Evolutionary conservation across 2,797 vertebrate genomes (phyloP).

Genomic region (Serranus cabrilla): DNA sequence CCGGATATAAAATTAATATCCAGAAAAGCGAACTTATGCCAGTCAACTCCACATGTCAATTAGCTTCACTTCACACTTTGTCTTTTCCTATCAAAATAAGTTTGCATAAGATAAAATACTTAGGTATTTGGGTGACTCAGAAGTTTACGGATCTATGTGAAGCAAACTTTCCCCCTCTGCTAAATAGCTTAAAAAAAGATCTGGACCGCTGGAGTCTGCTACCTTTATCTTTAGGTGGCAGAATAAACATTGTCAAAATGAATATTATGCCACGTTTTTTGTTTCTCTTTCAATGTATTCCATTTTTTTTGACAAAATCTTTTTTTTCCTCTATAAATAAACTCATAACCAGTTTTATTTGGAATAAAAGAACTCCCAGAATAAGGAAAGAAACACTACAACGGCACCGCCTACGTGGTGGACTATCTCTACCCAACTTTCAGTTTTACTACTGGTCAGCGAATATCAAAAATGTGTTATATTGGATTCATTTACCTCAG

Average conservation of each 20-base stretch:
- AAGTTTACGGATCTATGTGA: neutral
- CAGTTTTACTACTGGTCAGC: neutral
- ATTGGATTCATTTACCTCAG: neutral
- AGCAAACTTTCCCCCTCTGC: neutral
- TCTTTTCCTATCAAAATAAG: too few relatives aligned
- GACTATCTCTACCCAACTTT: neutral
- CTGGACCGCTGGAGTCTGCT: neutral
- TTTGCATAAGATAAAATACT: too few relatives aligned
- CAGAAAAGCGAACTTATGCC: neutral
- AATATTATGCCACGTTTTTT: neutral
- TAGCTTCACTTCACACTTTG: too few relatives aligned
- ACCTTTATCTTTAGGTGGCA: neutral
- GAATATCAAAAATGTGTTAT: neutral
- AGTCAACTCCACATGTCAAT: too few relatives aligned
- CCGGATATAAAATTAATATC: neutral
- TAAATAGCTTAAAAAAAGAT: neutral
- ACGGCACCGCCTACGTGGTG: neutral
- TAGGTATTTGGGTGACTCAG: neutral
- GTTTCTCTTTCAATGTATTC: neutral
- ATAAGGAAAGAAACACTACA: neutral
- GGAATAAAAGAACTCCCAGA: neutral
- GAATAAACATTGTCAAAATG: neutral
- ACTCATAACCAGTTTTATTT: neutral
- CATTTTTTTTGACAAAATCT: neutral
- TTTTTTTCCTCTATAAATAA: neutral